These are phyloP conservation scores for Origma solitaria DNA, from an alignment of 2,113 vertebrate genomes.

Conservation along the genomic window DNA sequence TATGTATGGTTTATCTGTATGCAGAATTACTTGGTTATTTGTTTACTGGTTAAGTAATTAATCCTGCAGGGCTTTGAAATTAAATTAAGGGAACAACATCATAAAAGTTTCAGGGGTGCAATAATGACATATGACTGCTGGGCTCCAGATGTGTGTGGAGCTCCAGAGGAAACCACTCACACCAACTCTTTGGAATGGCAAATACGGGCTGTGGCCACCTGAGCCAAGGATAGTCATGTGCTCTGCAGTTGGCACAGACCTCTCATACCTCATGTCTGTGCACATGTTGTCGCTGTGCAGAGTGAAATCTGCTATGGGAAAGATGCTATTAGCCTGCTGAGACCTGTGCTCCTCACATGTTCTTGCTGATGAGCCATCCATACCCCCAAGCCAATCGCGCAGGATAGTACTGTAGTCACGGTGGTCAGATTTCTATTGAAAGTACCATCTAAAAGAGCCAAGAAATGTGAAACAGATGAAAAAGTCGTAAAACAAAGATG, in stretches of 20 bases:
- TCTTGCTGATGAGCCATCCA: neutral
- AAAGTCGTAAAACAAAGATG: neutral
- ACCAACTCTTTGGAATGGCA: neutral
- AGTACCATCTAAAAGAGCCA: neutral
- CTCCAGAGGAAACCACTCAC: neutral
- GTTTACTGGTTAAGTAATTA: neutral
- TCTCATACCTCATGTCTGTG: neutral
- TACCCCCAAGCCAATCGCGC: neutral
- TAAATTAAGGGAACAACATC: neutral
- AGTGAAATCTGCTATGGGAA: neutral
- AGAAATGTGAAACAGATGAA: conserved; percentile 46
- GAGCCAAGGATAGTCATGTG: neutral
- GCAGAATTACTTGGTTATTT: neutral
- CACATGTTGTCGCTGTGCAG: neutral
- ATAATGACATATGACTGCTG: neutral
- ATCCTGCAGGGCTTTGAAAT: neutral
- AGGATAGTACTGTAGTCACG: neutral
- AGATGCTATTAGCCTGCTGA: neutral
- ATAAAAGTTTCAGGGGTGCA: neutral
- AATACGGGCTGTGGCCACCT: fast-evolving
- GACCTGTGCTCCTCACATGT: neutral
- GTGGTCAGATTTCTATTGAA: conserved; percentile 18
- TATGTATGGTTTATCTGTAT: neutral
- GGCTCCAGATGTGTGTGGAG: neutral
- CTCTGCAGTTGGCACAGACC: neutral